Evolutionary conservation across 1,140 invertebrate species (phyloP).

Genomic region (Eriosoma lanigerum): DNA sequence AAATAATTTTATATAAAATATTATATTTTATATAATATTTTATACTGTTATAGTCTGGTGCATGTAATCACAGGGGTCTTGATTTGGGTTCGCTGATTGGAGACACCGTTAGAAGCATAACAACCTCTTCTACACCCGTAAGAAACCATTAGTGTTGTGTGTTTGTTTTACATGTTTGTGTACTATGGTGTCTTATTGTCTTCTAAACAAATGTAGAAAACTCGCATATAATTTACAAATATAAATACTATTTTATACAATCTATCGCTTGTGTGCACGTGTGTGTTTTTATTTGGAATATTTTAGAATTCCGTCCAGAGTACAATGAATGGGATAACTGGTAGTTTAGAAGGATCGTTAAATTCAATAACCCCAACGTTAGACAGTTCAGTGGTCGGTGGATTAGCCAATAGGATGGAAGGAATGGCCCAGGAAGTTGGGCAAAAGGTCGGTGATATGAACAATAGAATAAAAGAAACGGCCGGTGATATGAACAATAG

Average conservation of each 20-base stretch:
- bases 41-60: conserved; percentile 42
- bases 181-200: background rate
- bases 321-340: background rate
- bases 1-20: background rate
- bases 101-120: conserved; percentile 14
- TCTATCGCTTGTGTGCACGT: conserved; percentile 16
- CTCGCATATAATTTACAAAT: conserved; percentile 12
- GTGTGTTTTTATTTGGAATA: background rate
- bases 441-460: no score
- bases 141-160: conserved; percentile 4
- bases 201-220: conserved; percentile 11
- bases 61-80: background rate
- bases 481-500: no score
- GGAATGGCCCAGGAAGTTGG: background rate
- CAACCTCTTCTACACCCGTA: background rate
- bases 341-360: background rate
- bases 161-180: conserved; percentile 10
- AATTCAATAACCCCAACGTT: background rate
- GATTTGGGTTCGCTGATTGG: conserved; percentile 38
- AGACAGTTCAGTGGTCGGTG: background rate
- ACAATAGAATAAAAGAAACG: no score
- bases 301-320: background rate
- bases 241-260: background rate
- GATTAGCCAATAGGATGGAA: background rate
- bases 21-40: conserved; percentile 3